Conservation (phyloP, 2,797 vertebrate genomes). For the Sebastes hubbsi region DNA sequence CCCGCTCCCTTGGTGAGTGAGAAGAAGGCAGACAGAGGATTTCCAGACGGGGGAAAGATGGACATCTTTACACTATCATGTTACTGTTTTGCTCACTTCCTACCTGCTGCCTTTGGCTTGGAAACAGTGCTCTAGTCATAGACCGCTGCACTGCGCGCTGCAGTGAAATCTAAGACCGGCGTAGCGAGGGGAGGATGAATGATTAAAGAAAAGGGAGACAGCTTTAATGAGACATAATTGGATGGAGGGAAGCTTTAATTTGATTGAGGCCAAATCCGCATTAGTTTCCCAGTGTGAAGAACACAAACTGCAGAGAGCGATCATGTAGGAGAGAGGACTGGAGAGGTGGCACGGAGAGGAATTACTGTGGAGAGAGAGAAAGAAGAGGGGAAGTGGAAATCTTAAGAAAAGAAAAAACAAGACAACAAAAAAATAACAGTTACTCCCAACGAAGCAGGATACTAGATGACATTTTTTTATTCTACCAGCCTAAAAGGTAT, state of each 20-base stretch:
- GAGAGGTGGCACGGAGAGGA: not conserved
- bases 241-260: constrained; percentile 54
- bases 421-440: not conserved
- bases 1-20: constrained; percentile 60
- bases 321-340: not conserved
- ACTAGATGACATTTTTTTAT: not conserved
- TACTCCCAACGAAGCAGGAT: not conserved
- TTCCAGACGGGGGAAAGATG: constrained; percentile 11
- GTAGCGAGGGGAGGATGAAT: not conserved
- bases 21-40: constrained; percentile 6
- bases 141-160: constrained; percentile 6
- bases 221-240: constrained; percentile 62
- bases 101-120: constrained; percentile 43
- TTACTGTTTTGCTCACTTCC: constrained; percentile 43
- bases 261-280: constrained; percentile 41
- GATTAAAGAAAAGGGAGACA: constrained; percentile 30
- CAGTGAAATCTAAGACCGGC: constrained; percentile 34
- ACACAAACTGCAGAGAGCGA: not conserved
- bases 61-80: constrained; percentile 35
- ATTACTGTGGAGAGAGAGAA: not conserved
- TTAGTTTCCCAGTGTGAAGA: constrained; percentile 39
- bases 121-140: constrained; percentile 44
- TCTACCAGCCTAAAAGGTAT: not conserved
- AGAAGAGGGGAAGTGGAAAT: not conserved
- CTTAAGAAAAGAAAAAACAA: not conserved